Conservation (phyloP, 2,113 vertebrate species). For the Menura novaehollandiae region DNA sequence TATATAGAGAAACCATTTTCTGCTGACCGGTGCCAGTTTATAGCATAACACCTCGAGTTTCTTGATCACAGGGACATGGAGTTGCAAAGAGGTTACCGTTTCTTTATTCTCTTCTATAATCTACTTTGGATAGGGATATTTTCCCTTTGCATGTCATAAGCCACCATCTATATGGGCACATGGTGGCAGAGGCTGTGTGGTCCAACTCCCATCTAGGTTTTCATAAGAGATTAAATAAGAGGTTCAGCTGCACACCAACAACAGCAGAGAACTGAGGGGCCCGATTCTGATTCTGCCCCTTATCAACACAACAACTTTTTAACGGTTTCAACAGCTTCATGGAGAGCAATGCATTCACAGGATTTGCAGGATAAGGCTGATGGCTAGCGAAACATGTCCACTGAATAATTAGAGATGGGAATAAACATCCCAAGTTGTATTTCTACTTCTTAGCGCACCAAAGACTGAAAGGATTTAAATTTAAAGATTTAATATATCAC, state of each 20-base stretch:
- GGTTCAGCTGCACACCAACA: not conserved
- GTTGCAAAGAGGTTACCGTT: not conserved
- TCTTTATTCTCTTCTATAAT: not conserved
- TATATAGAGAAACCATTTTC: not conserved
- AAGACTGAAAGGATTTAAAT: not conserved
- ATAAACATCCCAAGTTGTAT: not conserved
- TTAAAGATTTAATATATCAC: not conserved
- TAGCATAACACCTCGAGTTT: fast-evolving
- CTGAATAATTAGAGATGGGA: not conserved
- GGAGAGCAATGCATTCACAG: not conserved
- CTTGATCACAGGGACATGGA: not conserved
- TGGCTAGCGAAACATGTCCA: not conserved
- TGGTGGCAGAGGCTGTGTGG: not conserved
- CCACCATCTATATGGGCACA: fast-evolving
- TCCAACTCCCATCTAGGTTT: not conserved
- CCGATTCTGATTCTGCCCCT: not conserved
- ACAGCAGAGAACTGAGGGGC: fast-evolving
- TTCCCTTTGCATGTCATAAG: not conserved
- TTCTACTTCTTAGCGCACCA: not conserved
- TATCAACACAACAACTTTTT: not conserved
- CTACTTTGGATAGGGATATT: not conserved
- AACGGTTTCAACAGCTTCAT: not conserved
- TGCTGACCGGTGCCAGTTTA: not conserved
- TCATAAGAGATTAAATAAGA: not conserved
- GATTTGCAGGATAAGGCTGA: not conserved